Conservation (phyloP, 2,888 invertebrate species). For the Antheraea assamensis region DNA sequence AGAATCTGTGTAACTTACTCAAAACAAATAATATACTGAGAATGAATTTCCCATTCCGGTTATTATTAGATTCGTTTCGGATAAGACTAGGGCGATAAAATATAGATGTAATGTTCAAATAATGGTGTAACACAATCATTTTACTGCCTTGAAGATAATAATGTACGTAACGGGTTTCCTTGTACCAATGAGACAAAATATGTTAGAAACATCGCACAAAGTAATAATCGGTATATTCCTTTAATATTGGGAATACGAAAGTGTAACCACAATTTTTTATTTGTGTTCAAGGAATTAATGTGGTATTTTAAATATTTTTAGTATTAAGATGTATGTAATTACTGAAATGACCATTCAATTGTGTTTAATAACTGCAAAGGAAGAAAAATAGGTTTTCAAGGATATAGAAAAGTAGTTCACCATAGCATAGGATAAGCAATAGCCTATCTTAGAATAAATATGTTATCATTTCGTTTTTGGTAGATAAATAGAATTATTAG, state of each 20-base stretch:
- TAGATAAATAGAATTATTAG: background rate
- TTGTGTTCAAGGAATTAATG: background rate
- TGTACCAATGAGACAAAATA: background rate
- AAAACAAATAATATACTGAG: background rate
- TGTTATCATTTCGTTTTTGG: background rate
- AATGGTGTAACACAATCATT: background rate
- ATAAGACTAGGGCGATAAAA: background rate
- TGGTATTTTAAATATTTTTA: background rate
- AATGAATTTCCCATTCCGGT: background rate
- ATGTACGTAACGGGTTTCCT: background rate
- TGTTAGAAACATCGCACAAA: background rate
- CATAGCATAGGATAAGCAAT: too few relatives aligned
- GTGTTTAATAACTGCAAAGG: too few relatives aligned
- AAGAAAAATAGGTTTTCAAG: too few relatives aligned
- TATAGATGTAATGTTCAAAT: background rate
- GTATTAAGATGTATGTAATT: background rate
- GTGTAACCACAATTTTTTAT: background rate
- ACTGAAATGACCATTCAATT: too few relatives aligned
- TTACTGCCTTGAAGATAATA: background rate
- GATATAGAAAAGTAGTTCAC: background rate
- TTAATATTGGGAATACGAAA: background rate
- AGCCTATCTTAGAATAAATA: background rate
- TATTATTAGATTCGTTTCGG: background rate
- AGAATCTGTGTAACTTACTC: background rate
- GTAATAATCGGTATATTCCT: background rate